Evolutionary conservation across 1,140 invertebrate species (phyloP), one percentile per base, ranked within the genome.

Genomic region (Idris sp.): DNA sequence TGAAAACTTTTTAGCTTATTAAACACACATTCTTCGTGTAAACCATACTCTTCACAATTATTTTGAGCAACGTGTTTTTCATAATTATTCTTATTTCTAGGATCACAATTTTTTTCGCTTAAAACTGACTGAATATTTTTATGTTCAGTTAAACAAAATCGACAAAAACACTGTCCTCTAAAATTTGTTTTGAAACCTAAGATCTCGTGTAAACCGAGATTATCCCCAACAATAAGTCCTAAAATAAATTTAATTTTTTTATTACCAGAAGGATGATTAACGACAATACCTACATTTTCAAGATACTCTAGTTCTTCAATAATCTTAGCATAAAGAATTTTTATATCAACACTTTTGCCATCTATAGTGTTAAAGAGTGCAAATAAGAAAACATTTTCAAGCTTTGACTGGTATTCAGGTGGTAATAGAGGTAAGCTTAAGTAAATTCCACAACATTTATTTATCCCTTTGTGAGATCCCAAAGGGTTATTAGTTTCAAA

Each of bases 1-100:
- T 81, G 74, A 77, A 81, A 82, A 25, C 49, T 14, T 36, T 11
- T 26, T 9, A 51, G 15, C 6, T 36, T 11, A 40, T 84, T 59
- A 53, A 82, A 86, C 28, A 82, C 56, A 48, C 79, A 86, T 38
- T 36, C 28, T 72, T 79, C 54, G 77, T 83, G 83, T 9, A 87
- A 72, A 16, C 82, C 84, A 41, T 73, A 35, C 8, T 13, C 15
- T 25, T 35, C 14, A 31, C 13, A 7, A 56, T 9, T 56, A 41
- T 10, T 43, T 43, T 6, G 2, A 19, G 15, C 9, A 15, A 18
- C 9, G 28, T 44, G 22, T 18, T 2, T 43, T 26, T 13, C n/a
- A 26, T 43, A 28, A 26, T 7, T 48, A 33, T 10, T 11, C 2
- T 18, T 9, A 31, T 14, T 10, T 10, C 46, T 9, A 7, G 25